phyloP scores from a whole-genome alignment of 2,888 invertebrate species.

The Xiphydria camelus region DNA sequence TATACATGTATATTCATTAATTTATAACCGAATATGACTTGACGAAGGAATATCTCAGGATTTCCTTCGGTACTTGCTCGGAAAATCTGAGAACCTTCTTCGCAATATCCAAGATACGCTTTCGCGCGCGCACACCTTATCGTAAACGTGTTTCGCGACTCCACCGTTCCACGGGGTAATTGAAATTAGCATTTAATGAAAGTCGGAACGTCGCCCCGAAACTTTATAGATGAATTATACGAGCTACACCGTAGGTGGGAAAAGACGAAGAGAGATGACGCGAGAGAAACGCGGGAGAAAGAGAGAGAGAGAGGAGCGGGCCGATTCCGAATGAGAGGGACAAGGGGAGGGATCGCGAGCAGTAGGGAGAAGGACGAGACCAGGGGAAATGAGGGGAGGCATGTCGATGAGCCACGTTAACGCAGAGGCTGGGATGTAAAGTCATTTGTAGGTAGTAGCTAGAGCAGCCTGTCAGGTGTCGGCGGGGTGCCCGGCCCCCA shows the following conservation, averaged over 20 bases:
- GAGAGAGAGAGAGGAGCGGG: constrained; percentile 3
- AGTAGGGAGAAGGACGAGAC: constrained; percentile 9
- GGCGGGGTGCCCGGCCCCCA: constrained; percentile 46
- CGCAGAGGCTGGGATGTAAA: constrained; percentile 33
- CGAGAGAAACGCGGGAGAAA: constrained; percentile 10
- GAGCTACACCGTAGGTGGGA: constrained; percentile 24
- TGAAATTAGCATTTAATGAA: constrained; percentile 40
- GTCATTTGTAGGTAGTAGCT: constrained; percentile 51
- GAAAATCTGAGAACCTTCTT: too few relatives aligned
- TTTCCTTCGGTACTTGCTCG: too few relatives aligned
- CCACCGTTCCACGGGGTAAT: too few relatives aligned
- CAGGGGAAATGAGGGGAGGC: too few relatives aligned
- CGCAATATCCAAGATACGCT: too few relatives aligned
- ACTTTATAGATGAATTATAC: constrained; percentile 36
- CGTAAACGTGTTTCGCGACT: too few relatives aligned
- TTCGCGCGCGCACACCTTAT: too few relatives aligned
- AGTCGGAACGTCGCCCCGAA: constrained; percentile 29
- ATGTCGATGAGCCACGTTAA: too few relatives aligned
- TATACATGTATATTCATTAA: too few relatives aligned
- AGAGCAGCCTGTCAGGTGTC: constrained; percentile 46
- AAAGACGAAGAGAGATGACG: not conserved
- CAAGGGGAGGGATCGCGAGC: constrained; percentile 13
- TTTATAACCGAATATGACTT: too few relatives aligned
- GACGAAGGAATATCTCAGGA: too few relatives aligned
- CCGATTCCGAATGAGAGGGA: not conserved